These are phyloP conservation scores for Neotragus moschatus DNA, from an alignment of 2,113 vertebrate species.

Conservation along the genomic window DNA sequence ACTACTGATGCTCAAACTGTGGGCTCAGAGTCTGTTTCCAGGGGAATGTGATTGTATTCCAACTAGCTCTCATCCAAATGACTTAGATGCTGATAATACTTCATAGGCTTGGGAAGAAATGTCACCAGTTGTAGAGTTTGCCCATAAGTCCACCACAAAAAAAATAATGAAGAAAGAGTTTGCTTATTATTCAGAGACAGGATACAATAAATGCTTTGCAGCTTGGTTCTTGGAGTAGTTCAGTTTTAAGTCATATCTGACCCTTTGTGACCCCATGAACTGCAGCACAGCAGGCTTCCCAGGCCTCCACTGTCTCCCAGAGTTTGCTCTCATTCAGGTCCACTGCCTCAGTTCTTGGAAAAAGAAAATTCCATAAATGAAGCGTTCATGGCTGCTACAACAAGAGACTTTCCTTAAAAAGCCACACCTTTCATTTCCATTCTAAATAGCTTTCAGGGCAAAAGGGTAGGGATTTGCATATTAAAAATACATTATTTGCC, in stretches of 20 bases:
- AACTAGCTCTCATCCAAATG: not conserved
- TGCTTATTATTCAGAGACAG: not conserved
- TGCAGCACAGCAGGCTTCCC: not conserved
- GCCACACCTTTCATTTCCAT: not conserved
- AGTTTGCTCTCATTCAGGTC: not conserved
- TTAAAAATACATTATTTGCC: not conserved
- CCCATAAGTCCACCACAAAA: not conserved
- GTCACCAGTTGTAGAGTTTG: not conserved
- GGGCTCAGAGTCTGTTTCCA: not conserved
- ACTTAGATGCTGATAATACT: not conserved
- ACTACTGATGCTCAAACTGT: not conserved
- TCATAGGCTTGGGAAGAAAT: not conserved
- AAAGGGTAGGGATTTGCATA: not conserved
- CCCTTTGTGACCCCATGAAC: not conserved
- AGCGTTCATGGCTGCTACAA: not conserved
- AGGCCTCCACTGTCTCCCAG: not conserved
- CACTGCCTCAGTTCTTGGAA: not conserved
- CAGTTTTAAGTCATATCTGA: not conserved
- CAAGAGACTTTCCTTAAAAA: not conserved
- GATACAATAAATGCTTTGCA: not conserved
- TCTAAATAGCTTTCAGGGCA: not conserved
- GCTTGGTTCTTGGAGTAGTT: not conserved
- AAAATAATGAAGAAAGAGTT: not conserved
- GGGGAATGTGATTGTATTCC: not conserved
- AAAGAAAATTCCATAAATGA: not conserved